Conservation (phyloP, 2,888 invertebrate species). For the Erannis defoliaria region DNA sequence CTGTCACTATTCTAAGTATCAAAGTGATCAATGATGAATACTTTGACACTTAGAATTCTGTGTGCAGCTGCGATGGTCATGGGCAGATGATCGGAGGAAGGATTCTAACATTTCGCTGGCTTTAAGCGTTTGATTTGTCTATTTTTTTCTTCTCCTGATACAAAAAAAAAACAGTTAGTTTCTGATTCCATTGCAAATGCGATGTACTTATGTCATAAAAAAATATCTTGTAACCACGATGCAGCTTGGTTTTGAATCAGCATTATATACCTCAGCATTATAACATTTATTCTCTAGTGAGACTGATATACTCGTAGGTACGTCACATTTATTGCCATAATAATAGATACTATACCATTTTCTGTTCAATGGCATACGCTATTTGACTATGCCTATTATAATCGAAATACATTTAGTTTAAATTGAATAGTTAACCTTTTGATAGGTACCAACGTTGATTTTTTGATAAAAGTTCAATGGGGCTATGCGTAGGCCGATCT, state of each 20-base stretch:
- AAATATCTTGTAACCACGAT: background rate
- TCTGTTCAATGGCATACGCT: background rate
- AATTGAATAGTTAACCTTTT: slow-evolving; percentile 28
- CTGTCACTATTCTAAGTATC: too few species aligned
- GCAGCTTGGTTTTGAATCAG: slow-evolving; percentile 4
- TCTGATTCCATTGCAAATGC: too few species aligned
- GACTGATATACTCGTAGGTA: background rate
- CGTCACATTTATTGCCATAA: background rate
- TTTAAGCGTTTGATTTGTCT: too few species aligned
- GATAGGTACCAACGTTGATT: background rate
- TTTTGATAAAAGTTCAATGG: slow-evolving; percentile 24
- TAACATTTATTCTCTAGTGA: background rate
- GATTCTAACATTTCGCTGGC: too few species aligned
- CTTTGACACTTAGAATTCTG: too few species aligned
- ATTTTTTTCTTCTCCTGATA: too few species aligned
- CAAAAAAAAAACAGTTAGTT: too few species aligned
- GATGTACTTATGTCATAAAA: too few species aligned
- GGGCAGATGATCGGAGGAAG: too few species aligned
- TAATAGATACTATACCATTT: background rate
- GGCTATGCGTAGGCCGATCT: slow-evolving; percentile 16
- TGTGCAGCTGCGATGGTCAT: too few species aligned
- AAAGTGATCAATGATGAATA: too few species aligned
- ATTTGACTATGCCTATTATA: slow-evolving; percentile 6
- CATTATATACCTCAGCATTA: background rate
- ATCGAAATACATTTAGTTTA: slow-evolving; percentile 11